Conservation (phyloP, 2,113 vertebrate genomes). For the Cynocephalus volans region DNA sequence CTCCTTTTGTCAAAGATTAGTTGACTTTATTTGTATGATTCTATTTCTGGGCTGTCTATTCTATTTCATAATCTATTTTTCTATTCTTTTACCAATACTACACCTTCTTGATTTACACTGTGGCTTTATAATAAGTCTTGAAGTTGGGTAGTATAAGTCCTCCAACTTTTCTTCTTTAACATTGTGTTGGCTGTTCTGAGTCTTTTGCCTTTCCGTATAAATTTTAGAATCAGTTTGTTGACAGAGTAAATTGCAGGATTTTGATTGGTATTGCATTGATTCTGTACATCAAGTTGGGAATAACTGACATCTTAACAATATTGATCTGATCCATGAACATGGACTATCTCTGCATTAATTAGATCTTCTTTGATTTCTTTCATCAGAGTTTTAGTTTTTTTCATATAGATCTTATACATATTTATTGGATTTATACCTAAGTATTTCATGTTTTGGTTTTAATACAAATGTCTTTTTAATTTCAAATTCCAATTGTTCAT, state of each 20-base stretch:
- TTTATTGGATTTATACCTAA: background rate
- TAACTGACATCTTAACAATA: background rate
- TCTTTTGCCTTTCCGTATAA: background rate
- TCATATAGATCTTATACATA: background rate
- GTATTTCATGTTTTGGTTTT: background rate
- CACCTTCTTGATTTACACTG: background rate
- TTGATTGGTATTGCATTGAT: background rate
- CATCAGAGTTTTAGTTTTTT: constrained; percentile 8
- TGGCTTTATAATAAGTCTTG: background rate
- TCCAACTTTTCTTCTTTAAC: background rate
- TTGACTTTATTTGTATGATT: background rate
- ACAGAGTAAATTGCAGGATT: background rate
- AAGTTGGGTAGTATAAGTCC: background rate
- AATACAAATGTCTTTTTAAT: background rate
- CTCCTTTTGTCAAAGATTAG: background rate
- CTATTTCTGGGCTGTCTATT: background rate
- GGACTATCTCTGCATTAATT: background rate
- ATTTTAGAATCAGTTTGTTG: constrained; percentile 10
- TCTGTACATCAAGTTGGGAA: background rate
- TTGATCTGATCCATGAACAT: background rate
- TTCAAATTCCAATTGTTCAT: background rate
- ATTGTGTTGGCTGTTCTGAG: background rate
- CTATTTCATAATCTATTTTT: background rate
- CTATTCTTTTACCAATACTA: background rate
- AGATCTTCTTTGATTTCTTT: constrained; percentile 3